Evolutionary conservation across 2,113 vertebrate species (phyloP), one percentile per base, ranked within the genome.

Genomic region (Ardeotis arabs): DNA sequence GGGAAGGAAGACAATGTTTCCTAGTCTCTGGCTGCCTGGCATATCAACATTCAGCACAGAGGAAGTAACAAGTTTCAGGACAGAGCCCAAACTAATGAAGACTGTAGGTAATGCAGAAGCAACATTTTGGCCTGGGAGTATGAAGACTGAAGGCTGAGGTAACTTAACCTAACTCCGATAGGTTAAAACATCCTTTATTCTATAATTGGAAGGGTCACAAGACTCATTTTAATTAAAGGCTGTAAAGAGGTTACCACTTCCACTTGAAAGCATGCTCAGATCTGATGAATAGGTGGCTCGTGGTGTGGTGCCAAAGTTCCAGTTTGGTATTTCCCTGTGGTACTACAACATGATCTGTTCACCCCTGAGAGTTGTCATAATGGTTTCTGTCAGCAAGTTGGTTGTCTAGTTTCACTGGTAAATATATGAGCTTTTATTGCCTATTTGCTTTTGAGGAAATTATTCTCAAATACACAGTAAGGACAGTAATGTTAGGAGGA

Each of bases 221-320:
- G 33, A 37, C 10, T 81, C 4, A 17, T 73, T 82, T 66, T 53
- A 92, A 62, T 77, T 62, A 69, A 77, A 21, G 1, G 5, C 41
- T 91, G 19, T 16, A 44, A 49, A 77, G 69, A 24, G 6, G 3
- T 72, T 93, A 22, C 12, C 22, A 21, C 29, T 86, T 91, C 14
- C 2, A 4, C 12, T 64, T 83, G 6, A 27, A 75, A 67, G 31
- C 25, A 16, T 31, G 6, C 28, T 92, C 10, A 35, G 9, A 4
- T 23, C 4, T 77, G 33, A 73, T 64, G 28, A 78, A 19, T 41
- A 23, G 25, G 19, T 90, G 33, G 7, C 7, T 85, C 9, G 47
- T 44, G 9, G 5, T 73, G 21, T 39, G 2, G 28, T 84, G 33
- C 21, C 79, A 0, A 0, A 29, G 14, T 72, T 80, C 18, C 31